Percentiles rank a stretch among this genome's conserved stretches.
Conservation (phyloP, 2,797 vertebrate species). For the Tarsius wallacei region DNA sequence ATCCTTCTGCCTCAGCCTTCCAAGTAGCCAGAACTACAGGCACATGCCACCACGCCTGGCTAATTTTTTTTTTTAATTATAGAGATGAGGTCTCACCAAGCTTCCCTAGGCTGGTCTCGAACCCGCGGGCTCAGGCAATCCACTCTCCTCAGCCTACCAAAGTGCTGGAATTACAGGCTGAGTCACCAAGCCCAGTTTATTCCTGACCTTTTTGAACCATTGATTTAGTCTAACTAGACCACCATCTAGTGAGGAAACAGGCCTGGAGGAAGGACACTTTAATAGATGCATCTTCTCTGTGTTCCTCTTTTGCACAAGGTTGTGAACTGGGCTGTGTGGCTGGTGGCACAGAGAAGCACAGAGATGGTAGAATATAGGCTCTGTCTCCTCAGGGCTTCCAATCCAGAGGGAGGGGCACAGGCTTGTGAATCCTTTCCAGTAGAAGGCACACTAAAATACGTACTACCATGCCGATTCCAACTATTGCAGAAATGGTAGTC, state of each 20-base stretch:
- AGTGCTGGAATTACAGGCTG: no score
- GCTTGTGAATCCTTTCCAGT: background rate
- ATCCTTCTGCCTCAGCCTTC: no score
- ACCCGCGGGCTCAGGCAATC: no score
- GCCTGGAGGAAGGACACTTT: background rate
- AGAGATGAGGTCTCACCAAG: no score
- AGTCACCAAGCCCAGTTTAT: background rate
- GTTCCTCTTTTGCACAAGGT: background rate
- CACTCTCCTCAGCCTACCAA: no score
- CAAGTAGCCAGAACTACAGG: no score
- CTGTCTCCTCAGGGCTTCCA: background rate
- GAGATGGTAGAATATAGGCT: background rate
- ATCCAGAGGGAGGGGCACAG: background rate
- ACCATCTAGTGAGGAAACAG: background rate
- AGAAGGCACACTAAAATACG: background rate
- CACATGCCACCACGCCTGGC: no score
- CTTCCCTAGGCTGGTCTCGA: no score
- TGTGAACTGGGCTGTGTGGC: background rate
- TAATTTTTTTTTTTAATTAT: no score
- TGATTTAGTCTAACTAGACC: background rate
- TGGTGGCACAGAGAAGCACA: background rate
- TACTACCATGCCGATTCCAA: background rate
- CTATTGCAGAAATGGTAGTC: background rate
- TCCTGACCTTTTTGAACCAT: background rate
- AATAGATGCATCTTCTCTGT: background rate